Evolutionary conservation across 2,797 vertebrate species (phyloP).

Genomic region (Hoplostethus atlanticus): DNA sequence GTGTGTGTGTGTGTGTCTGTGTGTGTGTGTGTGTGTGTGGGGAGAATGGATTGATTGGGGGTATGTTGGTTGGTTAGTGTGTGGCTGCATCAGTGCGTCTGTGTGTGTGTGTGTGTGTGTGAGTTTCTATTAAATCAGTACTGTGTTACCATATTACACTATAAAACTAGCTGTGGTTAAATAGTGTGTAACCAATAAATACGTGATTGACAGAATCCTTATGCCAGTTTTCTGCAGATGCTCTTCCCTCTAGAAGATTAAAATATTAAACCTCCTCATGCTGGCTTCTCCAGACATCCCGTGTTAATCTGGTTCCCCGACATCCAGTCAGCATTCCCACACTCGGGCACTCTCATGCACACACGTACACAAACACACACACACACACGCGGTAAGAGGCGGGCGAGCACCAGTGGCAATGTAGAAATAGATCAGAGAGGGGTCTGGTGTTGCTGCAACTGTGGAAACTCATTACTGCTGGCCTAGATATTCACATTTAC

Average conservation of each 20-base stretch:
- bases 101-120: slow-evolving; percentile 10
- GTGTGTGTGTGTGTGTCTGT: slow-evolving; percentile 21
- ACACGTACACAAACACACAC: slow-evolving; percentile 10
- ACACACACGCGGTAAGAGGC: not conserved
- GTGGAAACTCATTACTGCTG: slow-evolving; percentile 70
- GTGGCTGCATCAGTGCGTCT: slow-evolving; percentile 33
- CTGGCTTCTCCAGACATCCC: slow-evolving; percentile 17
- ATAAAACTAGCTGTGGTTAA: slow-evolving; percentile 21
- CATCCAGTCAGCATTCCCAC: slow-evolving; percentile 27
- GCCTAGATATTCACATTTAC: slow-evolving; percentile 71
- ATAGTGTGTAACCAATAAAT: slow-evolving; percentile 14
- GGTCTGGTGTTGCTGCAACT: slow-evolving; percentile 39
- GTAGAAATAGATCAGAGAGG: slow-evolving; percentile 60
- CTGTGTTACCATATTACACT: not conserved
- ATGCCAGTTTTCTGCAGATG: slow-evolving; percentile 15
- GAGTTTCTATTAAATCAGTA: not conserved
- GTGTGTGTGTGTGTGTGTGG: slow-evolving; percentile 29
- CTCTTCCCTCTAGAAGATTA: slow-evolving; percentile 18
- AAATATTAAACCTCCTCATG: slow-evolving; percentile 37
- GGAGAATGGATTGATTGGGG: slow-evolving; percentile 57
- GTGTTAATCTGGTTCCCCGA: slow-evolving; percentile 17
- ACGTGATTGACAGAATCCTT: not conserved
- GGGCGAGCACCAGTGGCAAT: slow-evolving; percentile 28
- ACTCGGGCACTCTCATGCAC: slow-evolving; percentile 4
- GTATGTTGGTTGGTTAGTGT: slow-evolving; percentile 44